A percentile compares a stretch with the other conserved stretches of the same genome.
phyloP scores from a whole-genome alignment of 2,888 invertebrate genomes.

The Yponomeuta sedellus region DNA sequence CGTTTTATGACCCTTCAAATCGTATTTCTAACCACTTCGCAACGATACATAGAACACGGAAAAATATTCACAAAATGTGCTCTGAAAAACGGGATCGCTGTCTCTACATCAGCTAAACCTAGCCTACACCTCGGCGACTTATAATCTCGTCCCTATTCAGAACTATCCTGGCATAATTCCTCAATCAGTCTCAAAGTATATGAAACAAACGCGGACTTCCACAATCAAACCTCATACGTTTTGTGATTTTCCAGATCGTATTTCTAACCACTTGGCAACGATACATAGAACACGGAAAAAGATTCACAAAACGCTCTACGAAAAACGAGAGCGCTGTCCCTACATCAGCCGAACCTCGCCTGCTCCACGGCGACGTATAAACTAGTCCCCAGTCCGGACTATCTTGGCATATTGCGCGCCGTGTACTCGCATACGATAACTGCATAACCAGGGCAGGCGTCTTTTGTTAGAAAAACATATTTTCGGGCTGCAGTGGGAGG shows the following conservation, averaged over 20 bases:
- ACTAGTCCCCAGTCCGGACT: conserved; percentile 43
- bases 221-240: no score
- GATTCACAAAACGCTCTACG: no score
- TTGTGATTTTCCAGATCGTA: no score
- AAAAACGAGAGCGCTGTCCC: neutral
- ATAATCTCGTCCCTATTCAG: conserved; percentile 48
- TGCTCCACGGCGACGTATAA: conserved; percentile 35
- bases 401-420: conserved; percentile 55
- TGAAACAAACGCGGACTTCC: no score
- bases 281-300: no score
- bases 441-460: conserved; percentile 34
- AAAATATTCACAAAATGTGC: no score
- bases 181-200: no score
- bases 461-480: conserved; percentile 22
- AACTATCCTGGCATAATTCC: conserved; percentile 45
- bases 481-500: conserved; percentile 13
- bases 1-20: no score
- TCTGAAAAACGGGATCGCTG: no score
- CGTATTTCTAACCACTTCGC: no score
- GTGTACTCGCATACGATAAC: conserved; percentile 59
- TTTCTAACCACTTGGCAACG: no score
- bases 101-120: neutral
- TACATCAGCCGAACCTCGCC: conserved; percentile 10
- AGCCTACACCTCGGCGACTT: conserved; percentile 22
- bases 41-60: no score